Evolutionary conservation across 2,113 vertebrate genomes (phyloP).

Genomic region (Catharus bicknelli): DNA sequence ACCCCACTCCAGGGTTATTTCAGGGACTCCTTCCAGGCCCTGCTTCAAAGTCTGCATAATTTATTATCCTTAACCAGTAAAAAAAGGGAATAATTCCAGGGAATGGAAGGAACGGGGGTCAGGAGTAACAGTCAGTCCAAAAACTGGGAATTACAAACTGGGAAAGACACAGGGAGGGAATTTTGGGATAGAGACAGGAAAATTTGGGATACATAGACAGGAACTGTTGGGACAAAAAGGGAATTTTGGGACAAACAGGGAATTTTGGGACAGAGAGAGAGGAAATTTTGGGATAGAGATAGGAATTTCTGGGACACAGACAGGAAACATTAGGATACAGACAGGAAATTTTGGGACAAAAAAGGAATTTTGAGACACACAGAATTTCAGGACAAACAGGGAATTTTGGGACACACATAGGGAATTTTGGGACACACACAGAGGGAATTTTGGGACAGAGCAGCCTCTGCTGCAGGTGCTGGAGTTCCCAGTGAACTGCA

Average conservation of each 20-base stretch:
- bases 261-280: not conserved
- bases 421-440: not conserved
- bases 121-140: not conserved
- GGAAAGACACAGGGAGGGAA: not conserved
- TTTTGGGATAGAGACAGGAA: not conserved
- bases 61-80: not conserved
- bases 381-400: no score
- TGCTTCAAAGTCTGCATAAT: not conserved
- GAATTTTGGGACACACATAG: not conserved
- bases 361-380: no score
- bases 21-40: not conserved
- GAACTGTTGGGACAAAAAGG: not conserved
- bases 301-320: no score
- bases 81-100: not conserved
- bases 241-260: not conserved
- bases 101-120: not conserved
- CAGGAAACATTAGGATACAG: not conserved
- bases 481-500: not conserved
- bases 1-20: fast-evolving
- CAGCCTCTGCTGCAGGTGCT: no score
- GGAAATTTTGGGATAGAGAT: no score
- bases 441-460: not conserved
- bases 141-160: not conserved
- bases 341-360: not conserved
- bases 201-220: not conserved